Conservation (phyloP, 2,888 invertebrate species). For the Drosophila koepferae region DNA sequence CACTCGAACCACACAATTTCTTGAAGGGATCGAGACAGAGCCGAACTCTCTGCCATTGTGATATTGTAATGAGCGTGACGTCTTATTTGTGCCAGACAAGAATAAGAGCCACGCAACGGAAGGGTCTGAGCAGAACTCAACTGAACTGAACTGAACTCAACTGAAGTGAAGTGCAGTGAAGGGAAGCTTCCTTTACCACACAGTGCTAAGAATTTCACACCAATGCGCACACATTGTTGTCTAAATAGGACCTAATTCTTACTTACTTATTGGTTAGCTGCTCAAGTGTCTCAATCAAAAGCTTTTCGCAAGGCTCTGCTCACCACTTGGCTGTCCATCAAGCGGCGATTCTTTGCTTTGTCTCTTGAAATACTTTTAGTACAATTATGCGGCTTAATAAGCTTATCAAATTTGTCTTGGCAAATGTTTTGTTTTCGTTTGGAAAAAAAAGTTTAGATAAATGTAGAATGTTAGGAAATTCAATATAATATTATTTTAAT, state of each 20-base stretch:
- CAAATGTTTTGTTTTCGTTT: neutral
- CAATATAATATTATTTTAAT: too few relatives aligned
- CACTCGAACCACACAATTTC: slow-evolving; percentile 36
- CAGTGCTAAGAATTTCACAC: slow-evolving; percentile 63
- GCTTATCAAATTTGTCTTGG: neutral
- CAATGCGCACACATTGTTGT: slow-evolving; percentile 64
- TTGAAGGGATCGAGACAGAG: slow-evolving; percentile 33
- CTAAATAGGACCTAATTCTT: slow-evolving; percentile 66
- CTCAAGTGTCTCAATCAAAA: slow-evolving; percentile 53
- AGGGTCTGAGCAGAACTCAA: slow-evolving; percentile 22
- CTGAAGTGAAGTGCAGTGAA: neutral
- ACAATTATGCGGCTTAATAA: neutral
- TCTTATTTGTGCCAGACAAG: slow-evolving; percentile 64
- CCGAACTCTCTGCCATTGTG: slow-evolving; percentile 35
- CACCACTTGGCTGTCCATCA: slow-evolving; percentile 30
- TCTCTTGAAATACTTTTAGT: neutral
- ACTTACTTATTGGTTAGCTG: slow-evolving; percentile 43
- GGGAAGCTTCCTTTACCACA: slow-evolving; percentile 14
- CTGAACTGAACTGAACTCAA: neutral
- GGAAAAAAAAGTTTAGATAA: neutral
- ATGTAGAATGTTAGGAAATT: neutral
- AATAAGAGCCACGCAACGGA: slow-evolving; percentile 24
- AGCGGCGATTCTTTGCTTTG: slow-evolving; percentile 27
- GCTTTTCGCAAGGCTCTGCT: slow-evolving; percentile 10
- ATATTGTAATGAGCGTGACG: slow-evolving; percentile 72